These are phyloP conservation scores for Pagrus major DNA, from an alignment of 2,113 vertebrate species.

Conservation along the genomic window DNA sequence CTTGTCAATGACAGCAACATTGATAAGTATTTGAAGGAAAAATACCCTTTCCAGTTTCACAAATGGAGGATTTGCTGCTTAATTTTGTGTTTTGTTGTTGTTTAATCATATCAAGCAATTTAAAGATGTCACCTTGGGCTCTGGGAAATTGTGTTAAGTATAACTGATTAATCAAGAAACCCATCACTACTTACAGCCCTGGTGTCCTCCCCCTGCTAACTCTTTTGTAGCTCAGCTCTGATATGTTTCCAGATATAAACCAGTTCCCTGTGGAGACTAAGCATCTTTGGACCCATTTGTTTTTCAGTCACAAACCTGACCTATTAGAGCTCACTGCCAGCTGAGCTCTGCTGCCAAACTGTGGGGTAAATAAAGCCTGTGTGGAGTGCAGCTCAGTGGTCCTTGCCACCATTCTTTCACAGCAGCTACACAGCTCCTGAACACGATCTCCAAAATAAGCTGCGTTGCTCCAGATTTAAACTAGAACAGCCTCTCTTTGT, in stretches of 20 bases:
- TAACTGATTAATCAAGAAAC: no score
- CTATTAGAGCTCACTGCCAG: slow-evolving; percentile 38
- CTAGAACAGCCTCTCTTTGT: slow-evolving; percentile 50
- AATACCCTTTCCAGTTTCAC: background rate
- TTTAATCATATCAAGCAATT: no score
- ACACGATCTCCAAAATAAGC: slow-evolving; percentile 58
- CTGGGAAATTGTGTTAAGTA: no score
- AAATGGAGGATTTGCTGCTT: background rate
- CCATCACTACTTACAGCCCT: no score
- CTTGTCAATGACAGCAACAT: no score
- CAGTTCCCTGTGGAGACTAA: background rate
- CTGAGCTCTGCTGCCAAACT: slow-evolving; percentile 46
- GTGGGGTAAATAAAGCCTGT: slow-evolving; percentile 47
- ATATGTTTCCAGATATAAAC: background rate
- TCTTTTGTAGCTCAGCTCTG: background rate
- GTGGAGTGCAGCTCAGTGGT: slow-evolving; percentile 22
- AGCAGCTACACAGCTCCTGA: slow-evolving; percentile 16
- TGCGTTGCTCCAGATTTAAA: slow-evolving; percentile 61
- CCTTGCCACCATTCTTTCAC: slow-evolving; percentile 40
- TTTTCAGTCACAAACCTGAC: slow-evolving; percentile 37
- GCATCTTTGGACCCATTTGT: slow-evolving; percentile 30
- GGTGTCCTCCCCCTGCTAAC: background rate
- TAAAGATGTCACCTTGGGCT: no score
- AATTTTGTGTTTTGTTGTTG: no score
- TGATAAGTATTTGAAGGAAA: background rate